Conservation (phyloP, 2,797 vertebrate genomes). For the Hypotaenidia okinawae region DNA sequence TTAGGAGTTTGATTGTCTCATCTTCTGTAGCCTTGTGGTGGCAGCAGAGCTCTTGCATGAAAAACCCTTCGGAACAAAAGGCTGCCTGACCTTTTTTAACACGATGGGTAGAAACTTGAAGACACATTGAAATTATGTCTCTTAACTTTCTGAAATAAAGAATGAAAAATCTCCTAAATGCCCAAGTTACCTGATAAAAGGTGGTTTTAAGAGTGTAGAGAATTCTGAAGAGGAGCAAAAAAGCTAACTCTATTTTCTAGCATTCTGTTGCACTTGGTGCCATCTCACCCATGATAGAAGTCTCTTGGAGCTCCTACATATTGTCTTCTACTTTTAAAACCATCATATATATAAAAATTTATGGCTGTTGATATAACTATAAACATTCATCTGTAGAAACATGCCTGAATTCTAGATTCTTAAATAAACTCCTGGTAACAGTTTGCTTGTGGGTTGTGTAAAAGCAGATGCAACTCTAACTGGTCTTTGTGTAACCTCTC, state of each 20-base stretch:
- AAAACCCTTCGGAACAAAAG: background rate
- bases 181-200: background rate
- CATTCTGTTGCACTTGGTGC: background rate
- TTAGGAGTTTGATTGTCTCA: background rate
- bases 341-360: too few relatives aligned
- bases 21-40: constrained; percentile 19
- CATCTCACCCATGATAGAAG: background rate
- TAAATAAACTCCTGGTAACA: background rate
- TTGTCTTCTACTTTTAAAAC: background rate
- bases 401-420: background rate
- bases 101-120: background rate
- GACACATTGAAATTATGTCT: background rate
- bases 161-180: background rate
- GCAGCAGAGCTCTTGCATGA: background rate
- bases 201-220: background rate
- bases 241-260: background rate
- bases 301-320: background rate
- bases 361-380: background rate
- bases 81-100: background rate
- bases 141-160: background rate
- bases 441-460: background rate
- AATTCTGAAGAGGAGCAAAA: background rate
- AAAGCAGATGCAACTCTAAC: background rate
- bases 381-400: background rate
- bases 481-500: background rate